Evolutionary conservation across 92 coral and sea anemone species (phyloP), one percentile per base, ranked within the genome.

Genomic region (Isaurus tuberculatus): DNA sequence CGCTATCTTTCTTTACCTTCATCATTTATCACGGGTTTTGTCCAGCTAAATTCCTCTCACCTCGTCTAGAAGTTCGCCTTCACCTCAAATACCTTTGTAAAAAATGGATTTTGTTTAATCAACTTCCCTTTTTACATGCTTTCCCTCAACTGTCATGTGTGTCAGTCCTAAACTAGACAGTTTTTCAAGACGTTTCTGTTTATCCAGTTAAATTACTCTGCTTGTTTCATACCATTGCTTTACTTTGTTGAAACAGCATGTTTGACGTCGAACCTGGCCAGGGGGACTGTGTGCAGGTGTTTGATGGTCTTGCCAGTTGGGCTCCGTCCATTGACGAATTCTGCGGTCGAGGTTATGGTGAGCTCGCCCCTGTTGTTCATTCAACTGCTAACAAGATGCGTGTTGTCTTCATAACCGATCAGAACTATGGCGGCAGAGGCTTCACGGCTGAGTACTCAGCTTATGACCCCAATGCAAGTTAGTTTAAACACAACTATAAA

Each of bases 251-350:
- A 63, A 57, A n/a, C 74, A 87, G 90, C 23, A 75, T 17, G 5
- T 80, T 87, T 34, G 75, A 87, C 20, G 28, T 77, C 7, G 85
- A 79, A 9, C 73, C 65, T 42, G 87, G 88, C 7, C 80, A 73
- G 51, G 71, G 78, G 32, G 98, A 95, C 75, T 86, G 88, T 72
- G 93, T 95, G 25, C 75, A 90, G 30, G 89, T 96, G 15, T 90
- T 68, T 51, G 90, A 96, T 79, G 99, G 99, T 28, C 61, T 89
- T 17, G 92, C 98, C 2, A 88, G 98, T 80, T 96, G 99, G 99
- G 86, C 96, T 7, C 84, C 86, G 2, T 23, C 72, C 0, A 88
- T 85, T 10, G 86, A 90, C 1, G 88, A 86, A 6, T 87, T 90
- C 81, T 96, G 99, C 67, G 99, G 97, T 33, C 64, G 85, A 28